Base-by-base conservation (phyloP, 2,888 invertebrate genomes). In the Mamestra brassicae region DNA sequence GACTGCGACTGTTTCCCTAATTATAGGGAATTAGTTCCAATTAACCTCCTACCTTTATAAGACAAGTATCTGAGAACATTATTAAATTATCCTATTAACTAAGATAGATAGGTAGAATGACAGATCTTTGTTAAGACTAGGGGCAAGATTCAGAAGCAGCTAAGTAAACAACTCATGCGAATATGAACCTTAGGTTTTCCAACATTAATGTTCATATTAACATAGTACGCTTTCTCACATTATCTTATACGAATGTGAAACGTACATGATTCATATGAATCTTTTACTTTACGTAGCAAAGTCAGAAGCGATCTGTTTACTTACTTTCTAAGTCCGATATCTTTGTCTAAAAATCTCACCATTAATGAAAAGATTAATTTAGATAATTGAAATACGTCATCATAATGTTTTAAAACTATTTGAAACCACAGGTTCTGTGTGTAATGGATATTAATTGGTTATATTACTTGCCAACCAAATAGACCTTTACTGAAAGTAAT, bases 21-120 rank as follows among this genome's bases (percentile, higher is more conserved):
- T 83, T 78, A 64, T 70, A 64, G 57, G 15, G 58, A 34, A 71
- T 73, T 83, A 70, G 52, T 67, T 63, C 26, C 55, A 70, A 83
- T 83, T 81, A 63, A 73, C 73, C 63, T 63, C 58, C 6, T 55
- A 66, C 50, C 57, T 64, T 36, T 66, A 36, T 50, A 58, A 38
- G 67, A 64, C 71, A 50, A 64, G 34, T 47, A 60, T 65, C 52
- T 65, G 45, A 42, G 52, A 71, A 70, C 63, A 54, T 78, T 65
- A 68, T 36, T 50, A 45, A 69, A 71, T 77, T 67, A 74, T 70
- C 55, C n/a, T 55, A 61, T 79, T 73, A 10, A 57, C 68, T 80
- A 42, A 76, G 60, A 50, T 68, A 64, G 38, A 38, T 69, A 34
- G n/a, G 42, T 52, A 62, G 8, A 54, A 17, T 34, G 17, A 63